Conservation (phyloP, 2,888 invertebrate genomes). For the Leptinotarsa juncta region DNA sequence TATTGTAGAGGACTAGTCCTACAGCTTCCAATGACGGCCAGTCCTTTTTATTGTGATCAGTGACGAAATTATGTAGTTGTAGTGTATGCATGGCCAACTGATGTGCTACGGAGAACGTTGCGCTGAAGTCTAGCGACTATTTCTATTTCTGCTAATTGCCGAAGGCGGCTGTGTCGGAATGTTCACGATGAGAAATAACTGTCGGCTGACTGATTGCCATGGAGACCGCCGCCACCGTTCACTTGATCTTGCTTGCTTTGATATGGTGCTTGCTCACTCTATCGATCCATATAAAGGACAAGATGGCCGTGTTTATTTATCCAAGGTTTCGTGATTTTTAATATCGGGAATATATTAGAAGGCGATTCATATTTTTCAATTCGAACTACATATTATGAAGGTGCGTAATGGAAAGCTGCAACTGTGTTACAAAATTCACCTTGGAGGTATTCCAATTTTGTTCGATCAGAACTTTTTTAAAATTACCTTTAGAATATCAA, state of each 20-base stretch:
- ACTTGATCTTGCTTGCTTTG: constrained; percentile 50
- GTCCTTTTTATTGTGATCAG: constrained; percentile 26
- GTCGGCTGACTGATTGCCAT: constrained; percentile 64
- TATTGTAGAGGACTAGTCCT: neutral
- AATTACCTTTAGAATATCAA: too few relatives aligned
- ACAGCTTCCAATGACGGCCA: neutral
- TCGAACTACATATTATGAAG: too few relatives aligned
- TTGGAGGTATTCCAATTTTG: too few relatives aligned
- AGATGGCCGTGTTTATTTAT: constrained; percentile 50
- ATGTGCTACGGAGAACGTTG: constrained; percentile 44
- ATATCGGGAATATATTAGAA: neutral
- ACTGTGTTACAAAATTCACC: too few relatives aligned
- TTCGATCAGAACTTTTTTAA: too few relatives aligned
- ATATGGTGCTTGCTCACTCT: constrained; percentile 44
- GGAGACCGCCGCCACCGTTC: constrained; percentile 60
- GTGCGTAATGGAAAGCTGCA: too few relatives aligned
- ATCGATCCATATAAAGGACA: constrained; percentile 54
- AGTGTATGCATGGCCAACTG: constrained; percentile 44
- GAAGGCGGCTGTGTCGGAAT: constrained; percentile 63
- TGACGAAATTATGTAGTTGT: constrained; percentile 35
- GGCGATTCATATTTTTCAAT: neutral
- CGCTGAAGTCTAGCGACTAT: constrained; percentile 54
- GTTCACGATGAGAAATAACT: constrained; percentile 64
- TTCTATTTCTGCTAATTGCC: constrained; percentile 67
- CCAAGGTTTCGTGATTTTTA: constrained; percentile 28